Conservation (phyloP, 2,113 vertebrate species). For the Elachura formosa region DNA sequence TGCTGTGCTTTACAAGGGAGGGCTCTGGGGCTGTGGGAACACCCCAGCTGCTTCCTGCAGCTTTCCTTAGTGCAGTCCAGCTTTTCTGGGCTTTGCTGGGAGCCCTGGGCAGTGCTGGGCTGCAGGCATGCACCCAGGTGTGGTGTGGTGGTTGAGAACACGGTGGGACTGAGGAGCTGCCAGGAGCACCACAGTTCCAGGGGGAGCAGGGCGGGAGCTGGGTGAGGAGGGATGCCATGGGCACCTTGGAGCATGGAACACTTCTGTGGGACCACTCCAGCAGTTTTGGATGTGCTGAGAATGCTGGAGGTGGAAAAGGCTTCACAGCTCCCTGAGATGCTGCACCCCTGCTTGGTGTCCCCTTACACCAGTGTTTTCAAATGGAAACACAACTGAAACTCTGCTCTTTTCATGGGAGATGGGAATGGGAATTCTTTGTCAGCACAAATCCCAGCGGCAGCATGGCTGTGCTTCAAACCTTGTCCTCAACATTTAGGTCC, state of each 20-base stretch:
- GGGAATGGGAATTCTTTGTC: too few relatives aligned
- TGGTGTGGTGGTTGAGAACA: too few relatives aligned
- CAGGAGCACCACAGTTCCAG: neutral
- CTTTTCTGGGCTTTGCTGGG: neutral
- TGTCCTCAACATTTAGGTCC: neutral
- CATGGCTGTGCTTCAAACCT: neutral
- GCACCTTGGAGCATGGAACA: neutral
- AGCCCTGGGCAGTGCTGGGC: neutral
- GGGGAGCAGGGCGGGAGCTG: neutral
- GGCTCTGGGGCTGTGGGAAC: neutral
- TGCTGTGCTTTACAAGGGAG: neutral
- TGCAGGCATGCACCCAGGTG: neutral
- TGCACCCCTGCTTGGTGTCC: rapidly evolving
- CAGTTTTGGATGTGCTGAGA: neutral
- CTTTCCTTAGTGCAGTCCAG: too few relatives aligned
- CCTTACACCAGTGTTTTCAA: neutral
- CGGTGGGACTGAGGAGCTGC: neutral
- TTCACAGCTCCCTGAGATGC: neutral
- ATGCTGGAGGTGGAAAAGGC: neutral
- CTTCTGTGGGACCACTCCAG: neutral
- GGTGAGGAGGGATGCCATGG: rapidly evolving
- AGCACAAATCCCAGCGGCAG: neutral
- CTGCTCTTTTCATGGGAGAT: too few relatives aligned
- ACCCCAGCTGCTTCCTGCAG: too few relatives aligned
- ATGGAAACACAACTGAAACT: neutral